A percentile compares a stretch with the other conserved stretches of the same genome.
Evolutionary conservation across 30 jellyfish, hydroid and myxozoan genomes (phyloP).

Genomic region (Mastigias papua): DNA sequence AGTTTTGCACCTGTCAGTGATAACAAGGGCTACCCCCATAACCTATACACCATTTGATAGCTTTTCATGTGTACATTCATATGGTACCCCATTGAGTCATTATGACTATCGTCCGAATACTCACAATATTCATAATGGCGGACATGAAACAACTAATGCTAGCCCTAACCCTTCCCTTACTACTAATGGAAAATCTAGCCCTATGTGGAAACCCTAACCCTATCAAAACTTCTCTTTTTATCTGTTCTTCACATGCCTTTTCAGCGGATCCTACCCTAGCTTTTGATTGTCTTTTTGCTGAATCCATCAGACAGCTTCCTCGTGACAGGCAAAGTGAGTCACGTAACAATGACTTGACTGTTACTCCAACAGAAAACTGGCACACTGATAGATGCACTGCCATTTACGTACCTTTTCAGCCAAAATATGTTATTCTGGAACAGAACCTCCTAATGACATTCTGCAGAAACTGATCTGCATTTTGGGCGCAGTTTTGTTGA

Average conservation of each 20-base stretch:
- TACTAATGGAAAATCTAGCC: too few species aligned
- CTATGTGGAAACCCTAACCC: too few species aligned
- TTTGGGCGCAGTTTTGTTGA: conserved; percentile 1
- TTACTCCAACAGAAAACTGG: conserved; percentile 19
- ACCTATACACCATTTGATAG: too few species aligned
- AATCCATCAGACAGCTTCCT: background rate
- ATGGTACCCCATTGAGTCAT: too few species aligned
- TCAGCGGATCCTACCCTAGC: background rate
- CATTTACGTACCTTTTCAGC: conserved; percentile 2
- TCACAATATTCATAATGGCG: too few species aligned
- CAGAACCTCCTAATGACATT: conserved; percentile 21
- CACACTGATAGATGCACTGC: conserved; percentile 22
- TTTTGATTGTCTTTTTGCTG: background rate
- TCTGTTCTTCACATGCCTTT: too few species aligned
- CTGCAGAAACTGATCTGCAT: conserved; percentile 16
- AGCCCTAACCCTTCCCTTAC: too few species aligned
- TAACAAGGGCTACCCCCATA: too few species aligned
- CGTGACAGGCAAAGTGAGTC: background rate
- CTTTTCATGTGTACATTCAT: too few species aligned
- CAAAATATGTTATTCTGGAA: conserved; percentile 3
- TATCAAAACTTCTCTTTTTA: background rate
- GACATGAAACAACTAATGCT: too few species aligned
- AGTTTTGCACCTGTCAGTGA: too few species aligned
- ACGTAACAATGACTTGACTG: background rate
- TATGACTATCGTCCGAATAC: too few species aligned